Percentiles rank a stretch among this genome's conserved stretches.
Evolutionary conservation across 2,797 vertebrate species (phyloP).

Genomic region (Peromyscus eremicus): DNA sequence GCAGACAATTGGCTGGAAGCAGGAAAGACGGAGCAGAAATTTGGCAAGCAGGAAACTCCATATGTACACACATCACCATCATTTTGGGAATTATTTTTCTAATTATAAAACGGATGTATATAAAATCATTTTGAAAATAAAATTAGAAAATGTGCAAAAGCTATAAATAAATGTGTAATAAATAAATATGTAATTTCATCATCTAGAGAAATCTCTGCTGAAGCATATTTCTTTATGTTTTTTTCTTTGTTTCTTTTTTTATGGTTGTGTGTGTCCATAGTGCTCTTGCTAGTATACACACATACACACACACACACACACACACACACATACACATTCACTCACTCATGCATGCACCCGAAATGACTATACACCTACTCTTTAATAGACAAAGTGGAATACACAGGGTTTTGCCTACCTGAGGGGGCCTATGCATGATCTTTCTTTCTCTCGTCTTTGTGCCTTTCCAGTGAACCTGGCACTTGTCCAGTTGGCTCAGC

Average conservation of each 20-base stretch:
- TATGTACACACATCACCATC: not conserved
- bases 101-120: slow-evolving; percentile 5
- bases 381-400: not conserved
- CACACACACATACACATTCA: not conserved
- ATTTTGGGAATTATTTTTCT: not conserved
- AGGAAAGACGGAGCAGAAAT: not conserved
- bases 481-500: not conserved
- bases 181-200: not conserved
- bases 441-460: not conserved
- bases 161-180: not conserved
- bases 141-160: slow-evolving; percentile 37
- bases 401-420: not conserved
- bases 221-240: not conserved
- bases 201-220: not conserved
- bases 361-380: not conserved
- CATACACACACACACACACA: not conserved
- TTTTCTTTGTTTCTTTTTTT: not conserved
- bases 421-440: not conserved
- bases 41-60: not conserved
- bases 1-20: not conserved
- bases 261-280: not conserved
- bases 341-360: not conserved
- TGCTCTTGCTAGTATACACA: not conserved
- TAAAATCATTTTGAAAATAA: not conserved
- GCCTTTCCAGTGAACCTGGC: not conserved